Evolutionary conservation across 2,797 vertebrate species (phyloP).

Genomic region (Oreonectes daqikongensis): DNA sequence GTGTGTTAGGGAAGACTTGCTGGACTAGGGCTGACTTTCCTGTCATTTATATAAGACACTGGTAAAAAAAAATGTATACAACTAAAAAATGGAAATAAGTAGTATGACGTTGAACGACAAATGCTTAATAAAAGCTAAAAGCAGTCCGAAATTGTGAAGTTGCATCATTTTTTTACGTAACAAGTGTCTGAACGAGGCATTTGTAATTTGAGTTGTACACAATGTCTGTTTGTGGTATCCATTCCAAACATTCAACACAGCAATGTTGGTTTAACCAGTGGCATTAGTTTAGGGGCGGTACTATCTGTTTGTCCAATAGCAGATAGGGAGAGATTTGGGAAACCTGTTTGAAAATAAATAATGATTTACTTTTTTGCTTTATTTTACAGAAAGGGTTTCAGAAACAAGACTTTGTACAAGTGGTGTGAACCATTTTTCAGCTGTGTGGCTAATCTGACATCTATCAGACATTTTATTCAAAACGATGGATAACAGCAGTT

Average conservation of each 20-base stretch:
- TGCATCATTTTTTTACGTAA: neutral
- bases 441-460: constrained; percentile 9
- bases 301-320: neutral
- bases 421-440: constrained; percentile 45
- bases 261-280: neutral
- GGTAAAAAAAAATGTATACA: too few species aligned
- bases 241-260: neutral
- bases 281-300: neutral
- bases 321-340: neutral
- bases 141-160: too few species aligned
- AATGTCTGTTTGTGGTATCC: too few species aligned
- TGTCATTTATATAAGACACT: too few species aligned
- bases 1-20: too few species aligned
- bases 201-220: neutral
- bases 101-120: too few species aligned
- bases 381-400: constrained; percentile 74
- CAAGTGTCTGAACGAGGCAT: neutral
- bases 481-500: constrained; percentile 1
- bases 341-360: neutral
- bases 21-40: too few species aligned
- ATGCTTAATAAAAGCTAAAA: too few species aligned
- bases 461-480: constrained; percentile 1
- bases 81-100: too few species aligned
- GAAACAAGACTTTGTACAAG: constrained; percentile 63
- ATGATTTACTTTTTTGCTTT: constrained; percentile 49